These are phyloP conservation scores for Amiota communis DNA, from an alignment of 2,888 invertebrate species.

Conservation along the genomic window DNA sequence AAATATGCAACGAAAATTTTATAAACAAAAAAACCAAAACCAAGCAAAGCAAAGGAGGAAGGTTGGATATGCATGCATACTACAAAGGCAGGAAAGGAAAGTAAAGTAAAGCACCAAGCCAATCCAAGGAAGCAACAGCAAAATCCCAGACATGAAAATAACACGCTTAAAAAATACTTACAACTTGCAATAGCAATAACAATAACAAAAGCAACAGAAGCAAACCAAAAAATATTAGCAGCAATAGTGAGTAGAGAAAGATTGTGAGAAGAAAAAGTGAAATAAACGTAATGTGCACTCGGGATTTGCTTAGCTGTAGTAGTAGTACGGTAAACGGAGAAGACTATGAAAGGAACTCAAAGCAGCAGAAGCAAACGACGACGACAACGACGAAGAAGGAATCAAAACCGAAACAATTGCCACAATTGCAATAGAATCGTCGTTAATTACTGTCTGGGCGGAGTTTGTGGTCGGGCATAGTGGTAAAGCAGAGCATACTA, in stretches of 20 bases:
- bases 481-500: background rate
- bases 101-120: background rate
- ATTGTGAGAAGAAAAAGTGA: background rate
- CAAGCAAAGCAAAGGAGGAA: background rate
- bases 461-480: slow-evolving; percentile 47
- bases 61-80: slow-evolving; percentile 9
- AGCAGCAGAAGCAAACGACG: no score
- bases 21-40: background rate
- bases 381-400: slow-evolving; percentile 38
- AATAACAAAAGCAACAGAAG: background rate
- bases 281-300: slow-evolving; percentile 8
- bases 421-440: slow-evolving; percentile 71
- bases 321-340: slow-evolving; percentile 63
- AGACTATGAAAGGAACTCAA: slow-evolving; percentile 21
- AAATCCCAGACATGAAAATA: background rate
- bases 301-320: background rate
- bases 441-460: slow-evolving; percentile 70
- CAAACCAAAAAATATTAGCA: background rate
- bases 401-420: slow-evolving; percentile 71
- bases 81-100: background rate
- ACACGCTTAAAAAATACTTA: no score
- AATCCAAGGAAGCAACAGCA: background rate
- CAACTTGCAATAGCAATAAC: no score
- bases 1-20: slow-evolving; percentile 4
- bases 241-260: background rate